Evolutionary conservation across 2,113 vertebrate genomes (phyloP), one percentile per base, ranked within the genome.

Genomic region (Sinosuthora webbiana): DNA sequence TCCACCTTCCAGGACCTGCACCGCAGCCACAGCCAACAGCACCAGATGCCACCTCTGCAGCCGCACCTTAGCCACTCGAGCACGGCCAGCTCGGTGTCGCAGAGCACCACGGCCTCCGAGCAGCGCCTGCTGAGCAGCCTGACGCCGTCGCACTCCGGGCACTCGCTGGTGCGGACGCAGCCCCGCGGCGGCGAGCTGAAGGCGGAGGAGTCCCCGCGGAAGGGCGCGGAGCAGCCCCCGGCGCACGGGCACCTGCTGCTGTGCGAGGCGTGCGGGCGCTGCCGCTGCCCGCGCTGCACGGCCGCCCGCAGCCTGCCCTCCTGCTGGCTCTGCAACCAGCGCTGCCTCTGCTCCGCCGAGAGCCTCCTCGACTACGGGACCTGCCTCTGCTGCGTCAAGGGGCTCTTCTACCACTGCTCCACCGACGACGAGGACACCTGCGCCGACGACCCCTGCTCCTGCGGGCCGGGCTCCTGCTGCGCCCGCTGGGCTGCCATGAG

Each of bases 321-420:
- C 83, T 99, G 99, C 96, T 99, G 99, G 99, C 98, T 99, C 83
- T 99, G 99, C 75, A 98, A 99, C 80, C 98, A 99, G 96, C 98
- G 99, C 91, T 99, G 99, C 95, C 98, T 99, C 93, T 99, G 99
- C 97, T 99, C 99, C 2, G 98, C 98, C 0, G 98, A 99, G 97
- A 99, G 98, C 49, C 98, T 98, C 10, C 98, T 99, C 77, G 99
- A 99, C 97, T 99, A 99, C 4, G 98, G 98, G 95, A 99, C 99
- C 14, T 99, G 99, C 90, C 97, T 99, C 83, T 99, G 99, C 96
- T 99, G 99, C 17, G 98, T 99, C 55, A 99, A 99, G 97, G 99
- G 98, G 69, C 96, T 99, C 83, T 99, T 99, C 98, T 99, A 99
- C 97, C 99, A 99, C 98, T 99, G 99, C 97, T 99, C 99, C n/a